These are phyloP conservation scores for Agonum fuliginosum DNA, from an alignment of 2,888 invertebrate genomes.

Conservation along the genomic window DNA sequence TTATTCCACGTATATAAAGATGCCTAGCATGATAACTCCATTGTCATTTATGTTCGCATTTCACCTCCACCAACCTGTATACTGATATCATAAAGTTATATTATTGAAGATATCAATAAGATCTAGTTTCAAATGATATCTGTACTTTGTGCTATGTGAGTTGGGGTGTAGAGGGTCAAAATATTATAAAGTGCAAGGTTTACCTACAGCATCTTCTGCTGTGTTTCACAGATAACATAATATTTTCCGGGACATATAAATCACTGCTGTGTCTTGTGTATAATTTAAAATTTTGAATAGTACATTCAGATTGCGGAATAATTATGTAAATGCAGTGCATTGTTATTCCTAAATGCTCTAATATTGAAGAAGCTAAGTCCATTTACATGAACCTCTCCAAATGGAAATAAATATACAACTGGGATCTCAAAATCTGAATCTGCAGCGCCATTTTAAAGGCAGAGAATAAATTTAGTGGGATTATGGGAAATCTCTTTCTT, in stretches of 20 bases:
- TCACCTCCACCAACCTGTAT: too few relatives aligned
- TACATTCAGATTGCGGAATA: constrained; percentile 35
- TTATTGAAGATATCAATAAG: too few relatives aligned
- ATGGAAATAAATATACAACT: constrained; percentile 53
- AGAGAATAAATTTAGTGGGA: constrained; percentile 27
- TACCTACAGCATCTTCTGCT: neutral
- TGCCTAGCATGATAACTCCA: too few relatives aligned
- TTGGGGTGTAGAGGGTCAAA: too few relatives aligned
- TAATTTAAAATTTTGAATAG: constrained; percentile 16
- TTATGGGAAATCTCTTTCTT: neutral
- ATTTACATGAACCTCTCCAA: constrained; percentile 46
- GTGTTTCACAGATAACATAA: neutral
- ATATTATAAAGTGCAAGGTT: too few relatives aligned
- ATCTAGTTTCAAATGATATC: too few relatives aligned
- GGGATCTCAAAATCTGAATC: neutral
- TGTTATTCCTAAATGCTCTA: constrained; percentile 49
- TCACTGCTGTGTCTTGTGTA: neutral
- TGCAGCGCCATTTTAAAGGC: constrained; percentile 34
- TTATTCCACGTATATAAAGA: too few relatives aligned
- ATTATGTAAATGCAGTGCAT: constrained; percentile 47
- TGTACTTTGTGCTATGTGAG: too few relatives aligned
- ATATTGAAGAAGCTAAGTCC: constrained; percentile 46
- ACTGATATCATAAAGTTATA: too few relatives aligned
- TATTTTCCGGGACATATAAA: neutral
- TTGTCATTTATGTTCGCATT: too few relatives aligned